Evolutionary conservation across 2,113 vertebrate species (phyloP).

Genomic region (Xiphophorus couchianus): DNA sequence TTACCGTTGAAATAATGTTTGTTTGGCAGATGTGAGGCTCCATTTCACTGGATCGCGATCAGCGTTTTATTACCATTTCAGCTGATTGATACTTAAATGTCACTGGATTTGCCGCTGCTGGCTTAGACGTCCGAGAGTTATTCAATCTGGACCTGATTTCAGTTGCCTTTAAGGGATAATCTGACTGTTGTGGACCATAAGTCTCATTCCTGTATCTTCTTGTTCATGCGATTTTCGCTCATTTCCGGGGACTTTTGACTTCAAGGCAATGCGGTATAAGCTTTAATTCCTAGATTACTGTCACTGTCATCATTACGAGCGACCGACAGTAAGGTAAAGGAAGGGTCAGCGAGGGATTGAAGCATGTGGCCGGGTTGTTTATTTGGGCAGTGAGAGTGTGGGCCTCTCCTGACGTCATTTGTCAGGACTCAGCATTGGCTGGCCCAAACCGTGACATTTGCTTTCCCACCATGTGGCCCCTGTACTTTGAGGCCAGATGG

Average conservation of each 20-base stretch:
- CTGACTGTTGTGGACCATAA: not conserved
- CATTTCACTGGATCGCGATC: slow-evolving; percentile 28
- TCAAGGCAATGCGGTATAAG: slow-evolving; percentile 13
- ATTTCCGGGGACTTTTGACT: slow-evolving; percentile 6
- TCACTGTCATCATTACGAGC: slow-evolving; percentile 25
- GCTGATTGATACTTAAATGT: slow-evolving; percentile 54
- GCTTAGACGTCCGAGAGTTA: slow-evolving; percentile 21
- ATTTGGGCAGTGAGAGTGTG: slow-evolving; percentile 46
- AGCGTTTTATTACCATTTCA: slow-evolving; percentile 41
- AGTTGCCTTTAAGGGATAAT: slow-evolving; percentile 22
- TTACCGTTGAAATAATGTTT: slow-evolving; percentile 43
- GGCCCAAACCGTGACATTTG: slow-evolving; percentile 76
- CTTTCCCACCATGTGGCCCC: slow-evolving; percentile 75
- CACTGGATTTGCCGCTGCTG: slow-evolving; percentile 45
- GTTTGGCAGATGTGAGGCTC: slow-evolving; percentile 45
- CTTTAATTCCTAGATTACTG: slow-evolving; percentile 50
- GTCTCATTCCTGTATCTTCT: slow-evolving; percentile 12
- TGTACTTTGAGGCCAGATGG: slow-evolving; percentile 78
- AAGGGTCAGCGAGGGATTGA: slow-evolving; percentile 45
- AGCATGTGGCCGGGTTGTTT: slow-evolving; percentile 34
- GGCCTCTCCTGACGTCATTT: slow-evolving; percentile 71
- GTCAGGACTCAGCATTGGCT: slow-evolving; percentile 65
- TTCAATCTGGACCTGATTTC: slow-evolving; percentile 30
- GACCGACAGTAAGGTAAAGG: slow-evolving; percentile 13
- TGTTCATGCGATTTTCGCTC: slow-evolving; percentile 20